These are phyloP conservation scores for Stratiolaelaps scimitus DNA, from an alignment of 1,140 invertebrate species.

Conservation along the genomic window DNA sequence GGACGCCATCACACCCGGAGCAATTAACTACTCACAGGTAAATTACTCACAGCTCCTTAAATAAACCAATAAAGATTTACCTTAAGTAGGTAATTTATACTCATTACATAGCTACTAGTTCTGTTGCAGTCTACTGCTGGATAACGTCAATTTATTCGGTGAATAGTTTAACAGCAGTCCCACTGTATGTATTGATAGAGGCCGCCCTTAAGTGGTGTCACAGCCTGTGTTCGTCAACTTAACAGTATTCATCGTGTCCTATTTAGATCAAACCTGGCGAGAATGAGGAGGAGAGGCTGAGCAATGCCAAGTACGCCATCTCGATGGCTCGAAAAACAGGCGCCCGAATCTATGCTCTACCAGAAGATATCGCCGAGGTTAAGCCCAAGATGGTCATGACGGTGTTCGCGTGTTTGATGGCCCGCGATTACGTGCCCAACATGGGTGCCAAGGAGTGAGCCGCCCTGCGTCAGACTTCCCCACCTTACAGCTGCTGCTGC, in stretches of 20 bases:
- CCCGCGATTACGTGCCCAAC: slow-evolving; percentile 78
- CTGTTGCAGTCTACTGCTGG: too few species aligned
- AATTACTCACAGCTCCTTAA: too few species aligned
- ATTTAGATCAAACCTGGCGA: slow-evolving; percentile 10
- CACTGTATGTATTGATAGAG: too few species aligned
- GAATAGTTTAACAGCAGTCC: too few species aligned
- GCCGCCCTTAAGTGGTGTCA: too few species aligned
- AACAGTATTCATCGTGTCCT: too few species aligned
- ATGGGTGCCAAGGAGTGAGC: slow-evolving; percentile 47
- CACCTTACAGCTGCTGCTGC: too few species aligned
- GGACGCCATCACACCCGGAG: slow-evolving; percentile 81
- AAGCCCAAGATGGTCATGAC: slow-evolving; percentile 99
- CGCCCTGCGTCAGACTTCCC: not conserved
- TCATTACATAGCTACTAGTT: too few species aligned
- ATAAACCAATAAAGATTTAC: too few species aligned
- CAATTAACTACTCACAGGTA: slow-evolving; percentile 84
- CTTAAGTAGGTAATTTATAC: too few species aligned
- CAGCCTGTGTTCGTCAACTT: too few species aligned
- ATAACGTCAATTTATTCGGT: too few species aligned
- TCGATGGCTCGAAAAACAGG: slow-evolving; percentile 94
- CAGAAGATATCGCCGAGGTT: slow-evolving; percentile 97
- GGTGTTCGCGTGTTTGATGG: slow-evolving; percentile 96
- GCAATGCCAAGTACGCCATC: slow-evolving; percentile 97
- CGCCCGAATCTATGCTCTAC: slow-evolving; percentile 89
- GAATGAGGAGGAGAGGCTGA: slow-evolving; percentile 62